Evolutionary conservation across 2,888 invertebrate species (phyloP).

Genomic region (Caenorhabditis auriculariae): DNA sequence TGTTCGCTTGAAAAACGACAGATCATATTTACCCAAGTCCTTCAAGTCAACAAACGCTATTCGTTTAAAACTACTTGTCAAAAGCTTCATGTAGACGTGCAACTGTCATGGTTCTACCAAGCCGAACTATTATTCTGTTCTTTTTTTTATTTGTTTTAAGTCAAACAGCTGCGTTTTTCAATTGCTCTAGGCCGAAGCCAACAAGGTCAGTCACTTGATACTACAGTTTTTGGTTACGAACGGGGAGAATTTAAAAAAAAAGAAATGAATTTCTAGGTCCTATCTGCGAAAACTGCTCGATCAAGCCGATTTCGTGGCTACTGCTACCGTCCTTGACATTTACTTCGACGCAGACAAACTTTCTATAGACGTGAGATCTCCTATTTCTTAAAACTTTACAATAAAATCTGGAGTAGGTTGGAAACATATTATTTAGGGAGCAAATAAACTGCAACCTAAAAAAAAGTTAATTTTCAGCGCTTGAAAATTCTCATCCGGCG

Average conservation of each 20-base stretch:
- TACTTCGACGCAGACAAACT: conserved; percentile 8
- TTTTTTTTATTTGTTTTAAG: background rate
- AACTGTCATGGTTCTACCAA: conserved; percentile 1
- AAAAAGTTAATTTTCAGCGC: too few relatives aligned
- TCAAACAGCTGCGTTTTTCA: background rate
- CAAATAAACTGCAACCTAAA: too few relatives aligned
- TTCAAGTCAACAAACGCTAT: too few relatives aligned
- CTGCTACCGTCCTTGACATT: conserved; percentile 12
- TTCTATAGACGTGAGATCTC: background rate
- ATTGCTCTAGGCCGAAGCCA: conserved; percentile 3
- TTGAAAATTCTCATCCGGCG: too few relatives aligned
- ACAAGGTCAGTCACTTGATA: conserved; percentile 1
- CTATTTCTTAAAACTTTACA: conserved; percentile 2
- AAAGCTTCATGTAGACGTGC: too few relatives aligned
- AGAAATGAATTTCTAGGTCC: too few relatives aligned
- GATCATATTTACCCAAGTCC: too few relatives aligned
- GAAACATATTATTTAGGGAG: too few relatives aligned
- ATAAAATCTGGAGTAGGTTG: conserved; percentile 12
- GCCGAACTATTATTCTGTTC: background rate
- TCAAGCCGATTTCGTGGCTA: conserved; percentile 13
- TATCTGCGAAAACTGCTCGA: conserved; percentile 20
- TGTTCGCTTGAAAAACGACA: too few relatives aligned
- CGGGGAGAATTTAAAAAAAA: too few relatives aligned
- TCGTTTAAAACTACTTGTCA: too few relatives aligned
- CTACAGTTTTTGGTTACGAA: too few relatives aligned